phyloP scores from a whole-genome alignment of 2,113 vertebrate species.

The Archocentrus centrarchus region DNA sequence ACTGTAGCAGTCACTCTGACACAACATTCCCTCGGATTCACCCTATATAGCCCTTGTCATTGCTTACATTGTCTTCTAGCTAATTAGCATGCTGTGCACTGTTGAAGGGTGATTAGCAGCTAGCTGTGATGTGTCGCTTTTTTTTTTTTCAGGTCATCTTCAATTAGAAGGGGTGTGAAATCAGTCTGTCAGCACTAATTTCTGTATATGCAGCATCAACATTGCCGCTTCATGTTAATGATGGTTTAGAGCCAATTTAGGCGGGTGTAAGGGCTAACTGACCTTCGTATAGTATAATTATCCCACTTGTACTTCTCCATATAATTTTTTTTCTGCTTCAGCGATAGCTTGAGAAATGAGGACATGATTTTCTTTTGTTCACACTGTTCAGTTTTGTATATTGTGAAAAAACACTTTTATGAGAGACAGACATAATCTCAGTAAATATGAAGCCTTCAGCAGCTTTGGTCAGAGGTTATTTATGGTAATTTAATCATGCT shows the following conservation, averaged over 20 bases:
- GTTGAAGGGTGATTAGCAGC: conserved; percentile 2
- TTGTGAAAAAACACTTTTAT: neutral
- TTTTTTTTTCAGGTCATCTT: conserved; percentile 2
- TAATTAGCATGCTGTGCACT: neutral
- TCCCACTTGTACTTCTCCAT: neutral
- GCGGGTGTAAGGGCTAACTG: neutral
- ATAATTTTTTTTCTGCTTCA: fast-evolving
- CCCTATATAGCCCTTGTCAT: neutral
- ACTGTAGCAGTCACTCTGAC: neutral
- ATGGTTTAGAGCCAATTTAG: neutral
- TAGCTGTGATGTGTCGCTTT: neutral
- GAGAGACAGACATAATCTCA: neutral
- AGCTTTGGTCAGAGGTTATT: conserved; percentile 1
- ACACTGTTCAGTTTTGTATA: neutral
- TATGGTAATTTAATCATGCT: conserved; percentile 14
- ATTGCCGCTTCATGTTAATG: neutral
- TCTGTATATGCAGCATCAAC: neutral
- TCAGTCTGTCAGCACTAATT: neutral
- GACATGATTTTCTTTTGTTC: neutral
- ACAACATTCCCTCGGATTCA: neutral
- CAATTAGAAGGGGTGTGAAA: conserved; percentile 36
- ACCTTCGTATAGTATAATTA: neutral
- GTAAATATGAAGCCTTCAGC: neutral
- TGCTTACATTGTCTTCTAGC: neutral
- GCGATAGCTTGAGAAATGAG: neutral